These are phyloP conservation scores for Diadumene lineata DNA, from an alignment of 92 coral and sea anemone species.

Conservation along the genomic window DNA sequence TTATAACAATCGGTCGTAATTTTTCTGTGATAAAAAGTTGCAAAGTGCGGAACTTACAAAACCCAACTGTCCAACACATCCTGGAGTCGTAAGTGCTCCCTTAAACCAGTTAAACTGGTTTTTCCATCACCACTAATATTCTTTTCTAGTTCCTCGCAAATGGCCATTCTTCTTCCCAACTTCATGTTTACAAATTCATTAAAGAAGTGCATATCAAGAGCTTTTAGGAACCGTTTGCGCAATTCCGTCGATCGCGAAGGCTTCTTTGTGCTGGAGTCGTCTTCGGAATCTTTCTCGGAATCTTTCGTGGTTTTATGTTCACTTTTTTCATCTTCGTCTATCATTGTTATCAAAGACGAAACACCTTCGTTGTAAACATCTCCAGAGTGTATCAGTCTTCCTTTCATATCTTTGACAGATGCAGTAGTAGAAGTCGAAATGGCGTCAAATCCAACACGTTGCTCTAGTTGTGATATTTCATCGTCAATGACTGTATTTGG, in stretches of 20 bases:
- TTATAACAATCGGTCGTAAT: too few species aligned
- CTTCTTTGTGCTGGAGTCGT: neutral
- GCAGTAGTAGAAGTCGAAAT: neutral
- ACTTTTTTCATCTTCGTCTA: slow-evolving; percentile 32
- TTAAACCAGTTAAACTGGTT: slow-evolving; percentile 34
- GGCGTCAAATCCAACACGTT: slow-evolving; percentile 16
- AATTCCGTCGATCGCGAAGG: neutral
- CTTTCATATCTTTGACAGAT: slow-evolving; percentile 39
- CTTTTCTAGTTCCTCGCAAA: slow-evolving; percentile 72
- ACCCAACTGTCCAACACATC: slow-evolving; percentile 63
- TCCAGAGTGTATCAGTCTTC: slow-evolving; percentile 31
- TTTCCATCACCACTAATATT: slow-evolving; percentile 26
- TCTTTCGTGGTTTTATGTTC: neutral
- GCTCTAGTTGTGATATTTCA: slow-evolving; percentile 21
- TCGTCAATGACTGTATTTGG: slow-evolving; percentile 13
- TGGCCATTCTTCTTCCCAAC: slow-evolving; percentile 65
- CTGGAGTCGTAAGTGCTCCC: slow-evolving; percentile 65
- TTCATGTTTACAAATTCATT: slow-evolving; percentile 53
- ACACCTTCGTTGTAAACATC: slow-evolving; percentile 30
- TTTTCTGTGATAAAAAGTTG: too few species aligned
- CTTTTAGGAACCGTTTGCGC: slow-evolving; percentile 42
- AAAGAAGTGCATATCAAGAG: slow-evolving; percentile 54
- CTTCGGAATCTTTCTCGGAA: neutral
- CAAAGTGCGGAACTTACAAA: too few species aligned
- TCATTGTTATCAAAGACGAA: slow-evolving; percentile 14